Percentiles rank a stretch among this genome's conserved stretches.
phyloP scores from a whole-genome alignment of 37 sponge, comb jelly and placozoan genomes.

The Spongilla lacustris region DNA sequence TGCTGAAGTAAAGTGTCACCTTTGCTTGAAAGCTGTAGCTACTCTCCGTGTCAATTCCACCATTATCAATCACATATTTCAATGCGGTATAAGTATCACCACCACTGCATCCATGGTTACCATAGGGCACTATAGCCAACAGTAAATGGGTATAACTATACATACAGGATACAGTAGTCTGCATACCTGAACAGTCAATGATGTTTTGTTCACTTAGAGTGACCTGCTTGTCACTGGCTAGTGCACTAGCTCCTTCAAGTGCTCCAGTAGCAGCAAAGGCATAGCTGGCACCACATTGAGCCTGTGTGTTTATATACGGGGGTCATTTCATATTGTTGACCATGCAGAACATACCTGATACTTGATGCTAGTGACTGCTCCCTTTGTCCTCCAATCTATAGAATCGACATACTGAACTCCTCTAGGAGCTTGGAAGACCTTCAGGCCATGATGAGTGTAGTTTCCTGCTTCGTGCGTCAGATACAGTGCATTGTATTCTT shows the following conservation, averaged over 20 bases:
- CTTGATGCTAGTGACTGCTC: slow-evolving; percentile 77
- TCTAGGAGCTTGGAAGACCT: not conserved
- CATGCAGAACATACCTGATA: slow-evolving; percentile 71
- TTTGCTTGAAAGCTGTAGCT: slow-evolving; percentile 11
- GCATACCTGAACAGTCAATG: slow-evolving; percentile 67
- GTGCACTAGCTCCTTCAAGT: slow-evolving; percentile 76
- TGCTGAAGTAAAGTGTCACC: too few relatives aligned
- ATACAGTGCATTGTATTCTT: too few relatives aligned
- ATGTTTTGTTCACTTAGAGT: slow-evolving; percentile 75
- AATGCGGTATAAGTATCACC: slow-evolving; percentile 8
- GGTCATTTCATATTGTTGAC: not conserved
- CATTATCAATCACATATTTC: slow-evolving; percentile 17
- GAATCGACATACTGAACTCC: slow-evolving; percentile 37
- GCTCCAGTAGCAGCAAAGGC: slow-evolving; percentile 89
- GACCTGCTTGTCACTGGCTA: slow-evolving; percentile 53
- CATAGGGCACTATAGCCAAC: slow-evolving; percentile 10
- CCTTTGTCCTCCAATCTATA: slow-evolving; percentile 88
- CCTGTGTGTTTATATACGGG: slow-evolving; percentile 24
- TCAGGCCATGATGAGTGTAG: too few relatives aligned
- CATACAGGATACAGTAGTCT: too few relatives aligned
- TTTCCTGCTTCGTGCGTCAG: too few relatives aligned
- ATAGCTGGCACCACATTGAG: slow-evolving; percentile 92
- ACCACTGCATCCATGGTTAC: slow-evolving; percentile 26
- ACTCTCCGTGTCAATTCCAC: slow-evolving; percentile 14
- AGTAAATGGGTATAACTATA: too few relatives aligned